phyloP scores from a whole-genome alignment of 2,113 vertebrate genomes.

The Neoarius graeffei region DNA sequence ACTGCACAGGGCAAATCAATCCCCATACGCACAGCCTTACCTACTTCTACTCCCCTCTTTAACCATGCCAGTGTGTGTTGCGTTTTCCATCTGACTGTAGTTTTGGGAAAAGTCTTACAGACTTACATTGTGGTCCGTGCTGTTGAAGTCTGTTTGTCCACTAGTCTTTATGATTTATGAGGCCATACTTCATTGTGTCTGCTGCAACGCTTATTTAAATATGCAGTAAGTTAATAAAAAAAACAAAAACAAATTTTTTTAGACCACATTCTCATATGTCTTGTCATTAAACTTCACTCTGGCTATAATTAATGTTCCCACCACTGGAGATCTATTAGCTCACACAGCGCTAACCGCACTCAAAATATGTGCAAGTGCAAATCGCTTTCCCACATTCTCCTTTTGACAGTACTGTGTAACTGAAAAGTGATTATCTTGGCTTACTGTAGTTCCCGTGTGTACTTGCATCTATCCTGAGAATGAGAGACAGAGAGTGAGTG shows the following conservation, averaged over 20 bases:
- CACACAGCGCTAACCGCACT: constrained; percentile 53
- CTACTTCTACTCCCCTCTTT: constrained; percentile 33
- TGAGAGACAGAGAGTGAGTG: not conserved
- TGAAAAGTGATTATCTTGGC: constrained; percentile 69
- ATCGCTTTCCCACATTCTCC: constrained; percentile 58
- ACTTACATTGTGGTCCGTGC: not conserved
- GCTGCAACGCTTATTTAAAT: constrained; percentile 19
- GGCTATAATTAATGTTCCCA: constrained; percentile 55
- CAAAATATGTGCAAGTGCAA: constrained; percentile 58
- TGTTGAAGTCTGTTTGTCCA: not conserved
- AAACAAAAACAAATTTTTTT: constrained; percentile 35
- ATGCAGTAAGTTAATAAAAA: constrained; percentile 54
- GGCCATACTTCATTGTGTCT: not conserved
- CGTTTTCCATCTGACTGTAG: not conserved
- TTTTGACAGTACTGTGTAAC: constrained; percentile 56
- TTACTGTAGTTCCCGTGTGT: constrained; percentile 56
- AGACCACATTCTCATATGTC: constrained; percentile 34
- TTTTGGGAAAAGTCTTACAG: not conserved
- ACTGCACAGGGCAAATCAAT: not conserved
- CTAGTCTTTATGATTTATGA: constrained; percentile 4
- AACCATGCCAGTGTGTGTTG: not conserved
- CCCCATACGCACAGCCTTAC: constrained; percentile 25
- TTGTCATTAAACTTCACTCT: constrained; percentile 49
- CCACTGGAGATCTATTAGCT: constrained; percentile 52
- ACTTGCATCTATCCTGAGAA: constrained; percentile 8